Evolutionary conservation across 2,797 vertebrate species (phyloP), one percentile per base, ranked within the genome.

Genomic region (Acanthurus leucopareius): DNA sequence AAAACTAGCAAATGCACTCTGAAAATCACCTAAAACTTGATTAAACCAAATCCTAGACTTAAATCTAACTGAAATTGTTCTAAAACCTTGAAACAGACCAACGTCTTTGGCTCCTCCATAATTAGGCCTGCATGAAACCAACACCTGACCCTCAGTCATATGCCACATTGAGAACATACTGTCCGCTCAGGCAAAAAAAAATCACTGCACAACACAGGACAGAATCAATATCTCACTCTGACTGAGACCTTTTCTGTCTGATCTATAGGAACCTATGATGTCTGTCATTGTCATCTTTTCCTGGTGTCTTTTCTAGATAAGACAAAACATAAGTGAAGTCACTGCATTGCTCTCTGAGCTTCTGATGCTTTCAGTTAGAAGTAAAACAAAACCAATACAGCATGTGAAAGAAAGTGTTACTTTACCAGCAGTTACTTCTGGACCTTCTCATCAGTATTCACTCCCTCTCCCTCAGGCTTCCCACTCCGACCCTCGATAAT

Each of bases 401-500:
- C 57, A 72, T 68, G 67, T 60, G 32, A 38, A 52, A 81, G 65
- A 76, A 79, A 77, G 80, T 75, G 69, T 65, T 78, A 77, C 83
- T 89, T 87, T 85, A 71, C 28, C 1, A 63, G 68, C 48, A 62
- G 85, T 49, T 86, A 68, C 82, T 74, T 70, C 69, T 87, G 72
- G 67, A 86, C 60, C 59, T 10, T 65, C 79, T 86, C 84, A 92
- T 93, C 91, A 89, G 92, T 86, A 94, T 94, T 92, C 92, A 63
- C 69, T 70, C 75, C 75, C 67, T 78, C 65, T 71, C 67, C 83
- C 76, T 10, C 73, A 70, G 71, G 77, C 84, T 83, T 91, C 86
- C 83, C 86, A 96, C 95, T 91, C 91, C 80, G 86, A 94, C 88
- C 82, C 92, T 77, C 62, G 20, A 76, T 97, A 98, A 99, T 95